Evolutionary conservation across 2,113 vertebrate species (phyloP), one percentile per base, ranked within the genome.

Genomic region (Geothlypis trichas): DNA sequence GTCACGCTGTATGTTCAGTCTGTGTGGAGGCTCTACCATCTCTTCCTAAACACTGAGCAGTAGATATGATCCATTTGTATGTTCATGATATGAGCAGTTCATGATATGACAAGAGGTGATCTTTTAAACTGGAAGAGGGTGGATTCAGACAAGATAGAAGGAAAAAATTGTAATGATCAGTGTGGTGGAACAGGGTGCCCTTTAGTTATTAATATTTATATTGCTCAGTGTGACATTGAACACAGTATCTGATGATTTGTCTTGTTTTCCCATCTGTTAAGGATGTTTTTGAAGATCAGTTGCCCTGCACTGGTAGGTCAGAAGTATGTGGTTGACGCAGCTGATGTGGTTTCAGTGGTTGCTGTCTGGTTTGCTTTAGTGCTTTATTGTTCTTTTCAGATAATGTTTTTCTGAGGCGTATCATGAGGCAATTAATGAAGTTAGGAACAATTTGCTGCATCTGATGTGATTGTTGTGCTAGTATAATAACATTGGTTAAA

Each of bases 81-180:
- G 57, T 78, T 21, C 30, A 26, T 8, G 3, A 10, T 15, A 16
- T 55, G 26, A 24, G 33, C 55, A n/a, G 55, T 82, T 20, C 30
- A 28, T 8, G 3, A 10, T 11, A 18, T 41, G 22, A 24, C 33
- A 51, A n/a, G 19, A 49, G 5, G 24, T 27, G 31, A 51, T 44
- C 5, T 33, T 85, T 78, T 69, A 41, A 69, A 46, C 12, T 37
- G 9, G 28, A 44, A 55, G 31, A 55, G 21, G 5, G 6, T 5
- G 21, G 22, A n/a, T 55, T 58, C 35, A 51, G 61, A 27, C 19
- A 18, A 37, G 14, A 17, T 11, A 13, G 1, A 39, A 59, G 35
- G 35, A 30, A 57, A n/a, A 10, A 12, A 13, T 4, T 55, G 59
- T 74, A 15, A 10, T 0, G 0, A 2, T 26, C 20, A 26, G 18